Base-by-base conservation (phyloP, 1,140 invertebrate species). In the Sycophila sp. region DNA sequence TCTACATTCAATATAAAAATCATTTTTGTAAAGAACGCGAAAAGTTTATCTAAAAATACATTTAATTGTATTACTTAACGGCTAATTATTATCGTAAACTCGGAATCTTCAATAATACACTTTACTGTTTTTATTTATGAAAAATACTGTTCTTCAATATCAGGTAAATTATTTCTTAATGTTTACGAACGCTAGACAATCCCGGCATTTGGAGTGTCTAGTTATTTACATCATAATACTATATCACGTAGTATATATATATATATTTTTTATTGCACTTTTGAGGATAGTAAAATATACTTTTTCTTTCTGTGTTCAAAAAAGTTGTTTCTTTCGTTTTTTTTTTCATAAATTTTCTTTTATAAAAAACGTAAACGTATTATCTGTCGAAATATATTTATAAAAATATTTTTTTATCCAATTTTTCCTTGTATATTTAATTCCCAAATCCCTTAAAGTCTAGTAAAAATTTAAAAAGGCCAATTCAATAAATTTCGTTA, bases 141-240 rank as follows among this genome's bases (percentile, higher is more conserved):
- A 63, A 47, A 64, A 70, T 58, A 70, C 68, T 64, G 51, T 58
- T 70, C 51, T 34, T 69, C 32, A 26, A 55, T 55, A 69, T 69
- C 47, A 42, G 67, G 47, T 62, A 69, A 68, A 62, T 69, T 55
- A 62, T 42, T 42, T 19, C 38, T 65, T 55, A 66, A 22, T n/a
- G 24, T 60, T 62, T 53, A 63, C 68, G 49, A 30, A 51, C 56
- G 30, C 42, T 65, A 19, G 65, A 59, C 55, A 68, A 30, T 59
- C 55, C 38, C 30, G 19, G 51, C 60, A 59, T 15, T 34, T 60
- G 15, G 51, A 59, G 11, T 19, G 26, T 64, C 60, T 11, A 30
- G 36, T 64, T 64, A 70, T 70, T 56, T 60, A 64, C 68, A 70
- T 24, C 36, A 64, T 64, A 69, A 69, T 62, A 69, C 67, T 69